phyloP scores from a whole-genome alignment of 2,797 vertebrate genomes.

The Argya squamiceps region DNA sequence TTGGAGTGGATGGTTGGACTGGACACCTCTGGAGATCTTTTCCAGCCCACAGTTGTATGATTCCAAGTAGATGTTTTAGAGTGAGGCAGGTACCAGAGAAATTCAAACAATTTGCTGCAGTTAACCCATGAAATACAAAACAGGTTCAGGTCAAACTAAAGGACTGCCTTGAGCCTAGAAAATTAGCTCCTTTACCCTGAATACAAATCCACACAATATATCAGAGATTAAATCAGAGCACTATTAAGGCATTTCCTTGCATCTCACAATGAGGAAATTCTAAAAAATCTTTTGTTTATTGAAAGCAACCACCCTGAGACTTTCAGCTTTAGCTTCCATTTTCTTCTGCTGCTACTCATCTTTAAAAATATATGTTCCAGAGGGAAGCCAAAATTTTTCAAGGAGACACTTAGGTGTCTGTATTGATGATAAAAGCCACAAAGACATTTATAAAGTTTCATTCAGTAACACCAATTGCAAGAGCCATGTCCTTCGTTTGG shows the following conservation, averaged over 20 bases:
- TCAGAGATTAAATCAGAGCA: neutral
- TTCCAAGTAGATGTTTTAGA: neutral
- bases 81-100: neutral
- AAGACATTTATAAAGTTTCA: neutral
- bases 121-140: neutral
- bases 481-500: neutral
- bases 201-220: neutral
- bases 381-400: neutral
- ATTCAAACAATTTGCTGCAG: neutral
- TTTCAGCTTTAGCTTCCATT: neutral
- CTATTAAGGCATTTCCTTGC: neutral
- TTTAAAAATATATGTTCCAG: neutral
- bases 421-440: neutral
- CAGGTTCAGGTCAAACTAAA: neutral
- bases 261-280: neutral
- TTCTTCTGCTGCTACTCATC: neutral
- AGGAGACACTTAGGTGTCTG: neutral
- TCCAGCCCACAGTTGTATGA: neutral
- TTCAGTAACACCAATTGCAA: neutral
- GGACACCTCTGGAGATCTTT: neutral
- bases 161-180: neutral
- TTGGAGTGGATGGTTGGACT: neutral
- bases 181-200: neutral
- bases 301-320: neutral
- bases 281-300: neutral